Conservation (phyloP, 2,113 vertebrate genomes). For the Heterotilapia buettikoferi region DNA sequence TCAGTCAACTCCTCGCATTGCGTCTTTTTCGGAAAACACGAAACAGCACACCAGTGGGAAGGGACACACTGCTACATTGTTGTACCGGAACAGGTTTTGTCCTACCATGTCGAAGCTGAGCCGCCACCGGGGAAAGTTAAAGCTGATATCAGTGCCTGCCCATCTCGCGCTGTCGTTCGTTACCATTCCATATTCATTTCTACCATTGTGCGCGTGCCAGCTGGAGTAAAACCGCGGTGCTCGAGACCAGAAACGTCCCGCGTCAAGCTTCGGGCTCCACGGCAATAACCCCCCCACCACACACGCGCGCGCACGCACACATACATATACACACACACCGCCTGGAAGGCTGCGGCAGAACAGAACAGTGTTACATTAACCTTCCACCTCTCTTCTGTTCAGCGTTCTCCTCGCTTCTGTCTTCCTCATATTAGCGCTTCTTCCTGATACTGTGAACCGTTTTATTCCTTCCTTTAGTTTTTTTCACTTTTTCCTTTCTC, state of each 20-base stretch:
- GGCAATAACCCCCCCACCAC: constrained; percentile 20
- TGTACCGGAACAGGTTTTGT: constrained; percentile 41
- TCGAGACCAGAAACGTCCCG: constrained; percentile 69
- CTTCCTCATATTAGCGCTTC: not conserved
- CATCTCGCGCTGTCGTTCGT: constrained; percentile 57
- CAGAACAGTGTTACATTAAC: constrained; percentile 33
- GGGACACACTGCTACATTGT: constrained; percentile 2
- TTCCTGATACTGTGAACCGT: not conserved
- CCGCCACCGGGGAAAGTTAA: constrained; percentile 60
- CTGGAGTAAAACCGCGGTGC: constrained; percentile 61
- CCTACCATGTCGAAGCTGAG: constrained; percentile 77
- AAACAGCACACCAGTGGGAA: constrained; percentile 33
- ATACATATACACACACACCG: not conserved
- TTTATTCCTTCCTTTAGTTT: not conserved
- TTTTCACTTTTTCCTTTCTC: not conserved
- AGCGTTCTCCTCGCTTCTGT: not conserved
- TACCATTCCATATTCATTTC: constrained; percentile 53
- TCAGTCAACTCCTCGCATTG: constrained; percentile 47
- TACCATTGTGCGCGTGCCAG: constrained; percentile 47
- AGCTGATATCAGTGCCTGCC: constrained; percentile 62
- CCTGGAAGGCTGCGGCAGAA: constrained; percentile 56
- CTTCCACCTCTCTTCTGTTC: not conserved
- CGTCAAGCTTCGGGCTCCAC: constrained; percentile 55
- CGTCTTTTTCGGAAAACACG: constrained; percentile 42
- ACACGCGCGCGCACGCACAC: accelerated